Evolutionary conservation across 2,888 invertebrate genomes (phyloP), one percentile per base, ranked within the genome.

Genomic region (Monoplex corrugatus): DNA sequence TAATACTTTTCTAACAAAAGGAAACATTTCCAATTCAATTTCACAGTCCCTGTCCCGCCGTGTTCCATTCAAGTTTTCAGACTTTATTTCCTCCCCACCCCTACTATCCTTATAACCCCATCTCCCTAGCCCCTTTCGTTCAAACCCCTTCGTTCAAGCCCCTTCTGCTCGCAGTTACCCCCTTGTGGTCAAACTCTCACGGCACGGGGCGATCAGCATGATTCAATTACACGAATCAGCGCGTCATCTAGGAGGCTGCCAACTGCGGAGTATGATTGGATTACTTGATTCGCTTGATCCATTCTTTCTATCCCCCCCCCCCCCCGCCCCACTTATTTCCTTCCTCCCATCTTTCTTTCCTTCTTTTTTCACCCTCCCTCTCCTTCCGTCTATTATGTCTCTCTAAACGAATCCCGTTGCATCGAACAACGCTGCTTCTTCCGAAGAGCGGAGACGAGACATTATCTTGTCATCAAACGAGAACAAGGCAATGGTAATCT

Each of bases 201-300:
- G 68, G 68, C 68, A 68, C 28, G 68, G 32, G 68, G 32, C 28
- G 68, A 68, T 68, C 68, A 68, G 68, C 68, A 68, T n/a, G 68
- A 68, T 68, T 28, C 68, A 68, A 68, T 68, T 68, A 68, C 68
- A 68, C 68, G 68, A 68, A 68, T 68, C 68, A n/a, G n/a, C 68
- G 68, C 68, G 32, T 68, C 68, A 68, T 68, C 68, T 68, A 8
- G 68, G 68, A 68, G 68, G n/a, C 68, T 68, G 68, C 68, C n/a
- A 68, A 68, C 68, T 68, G 68, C 68, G 23, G 23, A n/a, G n/a
- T 68, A 68, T 68, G 68, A 68, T 68, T 68, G 68, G 23, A 68
- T 68, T 68, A 68, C 68, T 68, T 68, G 68, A 68, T 68, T 68
- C 68, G 23, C 68, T 68, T 68, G 68, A 68, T 68, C 68, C 68